Percentiles rank a stretch among this genome's conserved stretches.
Evolutionary conservation across 2,888 invertebrate genomes (phyloP).

Genomic region (Drosophila sordidula): DNA sequence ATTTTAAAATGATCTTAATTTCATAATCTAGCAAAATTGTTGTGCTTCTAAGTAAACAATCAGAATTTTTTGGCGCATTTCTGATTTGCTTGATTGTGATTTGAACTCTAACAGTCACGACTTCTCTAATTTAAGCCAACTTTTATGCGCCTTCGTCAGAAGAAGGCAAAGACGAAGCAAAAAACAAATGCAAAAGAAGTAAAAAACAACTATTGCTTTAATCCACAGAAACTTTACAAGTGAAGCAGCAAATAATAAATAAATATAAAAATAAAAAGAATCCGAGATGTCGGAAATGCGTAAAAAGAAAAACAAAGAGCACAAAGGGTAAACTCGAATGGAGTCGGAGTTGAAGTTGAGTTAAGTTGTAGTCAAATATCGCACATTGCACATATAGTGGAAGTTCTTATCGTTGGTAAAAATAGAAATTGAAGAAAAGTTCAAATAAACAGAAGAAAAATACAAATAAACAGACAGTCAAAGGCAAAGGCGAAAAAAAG

Average conservation of each 20-base stretch:
- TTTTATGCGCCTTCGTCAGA: slow-evolving; percentile 43
- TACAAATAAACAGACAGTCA: slow-evolving; percentile 33
- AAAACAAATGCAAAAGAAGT: slow-evolving; percentile 3
- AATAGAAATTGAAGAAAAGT: slow-evolving; percentile 77
- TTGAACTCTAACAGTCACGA: slow-evolving; percentile 51
- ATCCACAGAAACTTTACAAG: slow-evolving; percentile 35
- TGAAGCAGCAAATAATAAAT: slow-evolving; percentile 7
- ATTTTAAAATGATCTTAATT: background rate
- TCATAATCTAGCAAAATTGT: background rate
- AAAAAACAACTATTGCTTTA: slow-evolving; percentile 26
- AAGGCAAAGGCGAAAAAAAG: slow-evolving; percentile 28
- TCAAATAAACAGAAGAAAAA: slow-evolving; percentile 58
- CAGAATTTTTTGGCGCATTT: slow-evolving; percentile 14
- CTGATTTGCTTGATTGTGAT: slow-evolving; percentile 31
- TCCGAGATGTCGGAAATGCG: slow-evolving; percentile 34
- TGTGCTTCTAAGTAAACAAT: slow-evolving; percentile 1
- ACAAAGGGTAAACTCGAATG: slow-evolving; percentile 21
- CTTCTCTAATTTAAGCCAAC: slow-evolving; percentile 49
- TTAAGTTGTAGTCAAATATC: slow-evolving; percentile 51
- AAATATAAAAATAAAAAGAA: slow-evolving; percentile 1
- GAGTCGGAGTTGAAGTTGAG: slow-evolving; percentile 29
- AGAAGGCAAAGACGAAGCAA: background rate
- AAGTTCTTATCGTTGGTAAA: slow-evolving; percentile 66
- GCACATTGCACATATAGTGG: slow-evolving; percentile 57
- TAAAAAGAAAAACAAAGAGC: slow-evolving; percentile 29